Percentiles rank a stretch among this genome's conserved stretches.
phyloP scores from a whole-genome alignment of 2,113 vertebrate genomes.

The Rhinolophus ferrumequinum region DNA sequence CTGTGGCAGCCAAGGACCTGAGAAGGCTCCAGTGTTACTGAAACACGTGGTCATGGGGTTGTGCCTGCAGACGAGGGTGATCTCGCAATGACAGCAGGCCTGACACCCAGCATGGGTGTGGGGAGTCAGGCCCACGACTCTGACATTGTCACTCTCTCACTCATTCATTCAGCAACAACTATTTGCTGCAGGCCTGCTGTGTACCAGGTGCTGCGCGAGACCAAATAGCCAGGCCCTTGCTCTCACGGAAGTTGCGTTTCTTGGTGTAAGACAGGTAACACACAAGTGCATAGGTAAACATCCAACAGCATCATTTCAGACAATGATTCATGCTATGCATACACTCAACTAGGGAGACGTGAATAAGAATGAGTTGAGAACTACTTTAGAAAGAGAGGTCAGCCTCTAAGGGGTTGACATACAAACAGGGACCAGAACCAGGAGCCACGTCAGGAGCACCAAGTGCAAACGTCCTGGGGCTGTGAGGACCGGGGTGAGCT shows the following conservation, averaged over 20 bases:
- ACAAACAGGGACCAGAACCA: too few relatives aligned
- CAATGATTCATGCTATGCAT: neutral
- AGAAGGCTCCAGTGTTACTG: neutral
- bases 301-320: neutral
- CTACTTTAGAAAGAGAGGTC: neutral
- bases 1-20: neutral
- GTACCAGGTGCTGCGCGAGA: neutral
- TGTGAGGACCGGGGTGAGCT: neutral
- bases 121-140: neutral
- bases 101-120: fast-evolving
- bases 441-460: neutral
- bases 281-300: neutral
- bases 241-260: neutral
- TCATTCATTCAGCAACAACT: neutral
- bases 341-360: neutral
- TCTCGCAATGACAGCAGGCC: neutral
- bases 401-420: neutral
- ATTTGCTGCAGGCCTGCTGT: neutral
- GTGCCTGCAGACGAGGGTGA: neutral
- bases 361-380: neutral
- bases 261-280: neutral
- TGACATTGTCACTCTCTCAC: neutral
- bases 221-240: neutral
- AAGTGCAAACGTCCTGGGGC: neutral
- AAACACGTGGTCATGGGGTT: neutral